phyloP scores from a whole-genome alignment of 2,113 vertebrate genomes.

The Gallinago paraguaiae region DNA sequence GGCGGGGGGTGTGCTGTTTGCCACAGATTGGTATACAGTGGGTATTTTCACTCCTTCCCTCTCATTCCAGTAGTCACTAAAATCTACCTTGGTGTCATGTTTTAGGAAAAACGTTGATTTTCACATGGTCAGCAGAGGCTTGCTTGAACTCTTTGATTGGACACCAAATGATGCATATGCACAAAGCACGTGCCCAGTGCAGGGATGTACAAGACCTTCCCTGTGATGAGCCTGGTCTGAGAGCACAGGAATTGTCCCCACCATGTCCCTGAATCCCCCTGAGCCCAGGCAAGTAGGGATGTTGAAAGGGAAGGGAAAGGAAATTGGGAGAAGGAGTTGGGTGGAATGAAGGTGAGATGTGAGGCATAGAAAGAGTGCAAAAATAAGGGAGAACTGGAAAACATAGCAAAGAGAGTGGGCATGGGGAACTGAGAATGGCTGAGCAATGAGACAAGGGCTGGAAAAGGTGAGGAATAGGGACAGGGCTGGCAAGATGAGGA shows the following conservation, averaged over 20 bases:
- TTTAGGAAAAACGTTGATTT: background rate
- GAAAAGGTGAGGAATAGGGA: background rate
- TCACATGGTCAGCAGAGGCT: background rate
- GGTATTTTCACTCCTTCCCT: background rate
- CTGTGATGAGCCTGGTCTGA: background rate
- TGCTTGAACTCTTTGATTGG: background rate
- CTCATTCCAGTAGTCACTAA: background rate
- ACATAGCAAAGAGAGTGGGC: background rate
- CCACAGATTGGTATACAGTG: background rate
- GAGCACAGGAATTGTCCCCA: background rate
- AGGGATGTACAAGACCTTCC: background rate
- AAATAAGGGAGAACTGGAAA: background rate
- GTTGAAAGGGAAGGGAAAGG: background rate
- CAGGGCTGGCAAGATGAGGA: background rate
- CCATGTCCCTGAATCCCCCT: fast-evolving
- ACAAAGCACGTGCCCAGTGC: background rate
- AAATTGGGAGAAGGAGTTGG: background rate
- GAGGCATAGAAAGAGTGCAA: background rate
- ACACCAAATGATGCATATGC: background rate
- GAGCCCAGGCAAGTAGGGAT: background rate
- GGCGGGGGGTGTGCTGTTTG: background rate
- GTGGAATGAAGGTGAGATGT: background rate
- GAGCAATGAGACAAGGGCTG: background rate
- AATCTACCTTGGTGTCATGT: background rate
- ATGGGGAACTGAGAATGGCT: background rate